Evolutionary conservation across 2,888 invertebrate species (phyloP).

Genomic region (Plagiodera versicolora): DNA sequence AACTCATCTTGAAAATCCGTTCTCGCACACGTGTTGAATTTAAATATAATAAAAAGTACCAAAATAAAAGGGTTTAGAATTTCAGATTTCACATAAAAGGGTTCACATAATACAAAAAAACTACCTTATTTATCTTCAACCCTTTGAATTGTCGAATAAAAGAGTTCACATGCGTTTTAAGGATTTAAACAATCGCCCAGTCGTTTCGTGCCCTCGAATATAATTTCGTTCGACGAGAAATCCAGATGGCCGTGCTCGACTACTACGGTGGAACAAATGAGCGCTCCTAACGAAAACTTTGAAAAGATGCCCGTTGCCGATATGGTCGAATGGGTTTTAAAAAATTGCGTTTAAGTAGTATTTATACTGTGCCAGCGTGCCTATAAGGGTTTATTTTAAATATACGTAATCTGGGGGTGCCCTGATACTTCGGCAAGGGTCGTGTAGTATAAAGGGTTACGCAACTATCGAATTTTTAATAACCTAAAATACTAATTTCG

Average conservation of each 20-base stretch:
- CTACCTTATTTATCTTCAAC: slow-evolving; percentile 45
- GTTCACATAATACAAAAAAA: slow-evolving; percentile 39
- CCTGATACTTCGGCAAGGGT: slow-evolving; percentile 26
- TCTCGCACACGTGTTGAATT: slow-evolving; percentile 42
- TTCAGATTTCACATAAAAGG: slow-evolving; percentile 40
- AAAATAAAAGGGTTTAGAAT: slow-evolving; percentile 51
- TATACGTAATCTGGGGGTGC: slow-evolving; percentile 32
- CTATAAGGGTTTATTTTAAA: slow-evolving; percentile 36
- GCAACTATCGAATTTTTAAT: slow-evolving; percentile 35
- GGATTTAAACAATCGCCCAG: slow-evolving; percentile 33
- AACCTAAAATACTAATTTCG: slow-evolving; percentile 36
- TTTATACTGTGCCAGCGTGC: slow-evolving; percentile 28
- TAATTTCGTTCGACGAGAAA: slow-evolving; percentile 14
- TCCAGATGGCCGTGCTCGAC: slow-evolving; percentile 24
- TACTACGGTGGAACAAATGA: slow-evolving; percentile 17
- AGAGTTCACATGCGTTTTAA: slow-evolving; percentile 37
- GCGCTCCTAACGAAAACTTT: slow-evolving; percentile 23
- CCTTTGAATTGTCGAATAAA: slow-evolving; percentile 41
- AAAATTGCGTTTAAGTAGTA: slow-evolving; percentile 35
- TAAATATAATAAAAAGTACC: slow-evolving; percentile 46
- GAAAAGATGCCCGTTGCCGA: slow-evolving; percentile 12
- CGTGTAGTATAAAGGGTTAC: slow-evolving; percentile 33
- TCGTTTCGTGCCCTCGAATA: slow-evolving; percentile 9
- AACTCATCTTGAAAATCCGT: slow-evolving; percentile 18
- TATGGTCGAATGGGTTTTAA: slow-evolving; percentile 25